Base-by-base conservation (phyloP, 2,113 vertebrate genomes). In the Proteles cristata region DNA sequence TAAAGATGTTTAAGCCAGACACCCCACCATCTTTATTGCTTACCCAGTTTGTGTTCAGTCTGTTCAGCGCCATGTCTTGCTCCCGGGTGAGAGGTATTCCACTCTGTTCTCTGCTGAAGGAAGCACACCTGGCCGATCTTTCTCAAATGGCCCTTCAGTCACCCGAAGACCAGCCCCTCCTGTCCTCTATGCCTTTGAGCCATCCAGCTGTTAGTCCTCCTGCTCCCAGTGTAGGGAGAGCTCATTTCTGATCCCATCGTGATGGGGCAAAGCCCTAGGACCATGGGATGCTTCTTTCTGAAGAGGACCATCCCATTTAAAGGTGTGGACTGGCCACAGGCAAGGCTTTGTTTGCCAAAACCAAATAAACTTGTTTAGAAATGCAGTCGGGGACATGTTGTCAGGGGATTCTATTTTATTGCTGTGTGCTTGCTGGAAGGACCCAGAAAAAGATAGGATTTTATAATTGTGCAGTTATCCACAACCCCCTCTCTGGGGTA, bases 1-100 rank as follows among this genome's bases (percentile, higher is more conserved):
- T 61, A 65, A 85, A 82, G 89, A 33, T 53, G 73, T 88, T 90
- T 63, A 83, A 84, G 14, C 45, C 39, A 81, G 45, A 84, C 8
- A 39, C 12, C 25, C 4, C 33, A 43, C 5, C 17, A 0, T 80
- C 65, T 55, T 33, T 39, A 17, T 73, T 4, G 0, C 14, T 12
- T 68, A 14, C 65, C 9, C 80, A n/a, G 15, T 69, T 95, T 84
- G 53, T 33, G 26, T 74, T 31, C 25, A 9, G 48, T 45, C 50
- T 21, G 1, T 61, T 45, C 16, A 25, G n/a, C 12, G 65, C 11
- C 7, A 19, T 87, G 45, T 80, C 31, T 21, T 86, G 23, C 82
- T 92, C 39, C 66, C n/a, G 10, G 55, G 6, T 12, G 15, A 93
- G 65, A 88, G 73, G 17, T 48, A 4, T 45, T 74, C n/a, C 50